These are phyloP conservation scores for Colinus virginianus DNA, from an alignment of 2,113 vertebrate species.

Conservation along the genomic window DNA sequence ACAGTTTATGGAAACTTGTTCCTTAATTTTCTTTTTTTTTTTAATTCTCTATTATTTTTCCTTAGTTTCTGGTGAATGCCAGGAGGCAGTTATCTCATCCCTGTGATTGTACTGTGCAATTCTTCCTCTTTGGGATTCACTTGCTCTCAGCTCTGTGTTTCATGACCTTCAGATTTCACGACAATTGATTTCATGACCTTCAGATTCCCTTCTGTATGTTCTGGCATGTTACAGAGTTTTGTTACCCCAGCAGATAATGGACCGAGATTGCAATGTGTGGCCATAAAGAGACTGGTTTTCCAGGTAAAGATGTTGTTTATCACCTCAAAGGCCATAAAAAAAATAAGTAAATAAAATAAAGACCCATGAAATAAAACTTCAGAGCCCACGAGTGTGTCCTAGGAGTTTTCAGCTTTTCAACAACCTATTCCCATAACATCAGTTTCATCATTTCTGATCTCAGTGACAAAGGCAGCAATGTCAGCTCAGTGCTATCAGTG, in stretches of 20 bases:
- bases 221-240: neutral
- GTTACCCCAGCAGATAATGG: neutral
- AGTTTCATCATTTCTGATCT: neutral
- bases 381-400: neutral
- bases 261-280: neutral
- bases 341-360: neutral
- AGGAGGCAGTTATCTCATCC: neutral
- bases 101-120: constrained; percentile 11
- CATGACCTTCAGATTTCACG: neutral
- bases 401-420: neutral
- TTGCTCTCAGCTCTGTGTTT: constrained; percentile 18
- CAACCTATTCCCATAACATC: rapidly evolving
- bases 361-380: neutral
- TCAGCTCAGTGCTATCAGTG: neutral
- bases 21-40: neutral
- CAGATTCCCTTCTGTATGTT: neutral
- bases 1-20: neutral
- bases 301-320: neutral
- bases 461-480: neutral
- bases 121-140: neutral
- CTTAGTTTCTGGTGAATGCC: neutral
- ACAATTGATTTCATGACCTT: constrained; percentile 23
- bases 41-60: neutral
- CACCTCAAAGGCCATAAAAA: neutral
- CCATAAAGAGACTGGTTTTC: neutral